These are phyloP conservation scores for Zaprionus vittiger DNA, from an alignment of 1,140 invertebrate genomes.

Conservation along the genomic window DNA sequence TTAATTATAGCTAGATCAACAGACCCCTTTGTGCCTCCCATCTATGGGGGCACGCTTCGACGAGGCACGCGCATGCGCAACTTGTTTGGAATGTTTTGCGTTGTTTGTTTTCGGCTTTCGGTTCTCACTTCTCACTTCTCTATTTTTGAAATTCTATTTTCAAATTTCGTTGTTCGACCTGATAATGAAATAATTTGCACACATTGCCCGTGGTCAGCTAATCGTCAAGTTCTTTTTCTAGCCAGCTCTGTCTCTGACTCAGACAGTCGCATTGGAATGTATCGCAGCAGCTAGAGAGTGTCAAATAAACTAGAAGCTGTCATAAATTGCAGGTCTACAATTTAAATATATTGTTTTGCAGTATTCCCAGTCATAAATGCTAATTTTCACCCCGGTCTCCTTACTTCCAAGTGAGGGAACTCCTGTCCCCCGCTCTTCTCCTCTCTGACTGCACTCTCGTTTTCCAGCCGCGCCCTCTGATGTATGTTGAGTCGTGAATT, in stretches of 20 bases:
- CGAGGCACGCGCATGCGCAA: conserved; percentile 52
- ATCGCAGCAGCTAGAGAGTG: conserved; percentile 52
- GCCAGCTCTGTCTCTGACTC: background rate
- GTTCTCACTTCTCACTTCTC: background rate
- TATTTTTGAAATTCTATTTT: background rate
- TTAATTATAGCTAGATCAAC: conserved; percentile 22
- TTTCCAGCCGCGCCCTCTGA: conserved; percentile 16
- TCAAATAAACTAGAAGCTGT: conserved; percentile 59
- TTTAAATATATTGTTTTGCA: conserved; percentile 70
- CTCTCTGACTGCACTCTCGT: background rate
- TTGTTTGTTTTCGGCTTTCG: conserved; percentile 23
- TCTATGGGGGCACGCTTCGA: conserved; percentile 23
- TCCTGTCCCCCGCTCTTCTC: background rate
- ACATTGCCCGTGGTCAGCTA: conserved; percentile 40
- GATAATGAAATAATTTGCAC: conserved; percentile 73
- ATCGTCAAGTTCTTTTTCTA: conserved; percentile 11
- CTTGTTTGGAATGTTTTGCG: conserved; percentile 52
- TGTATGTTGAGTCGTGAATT: conserved; percentile 52
- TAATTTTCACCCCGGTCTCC: conserved; percentile 33
- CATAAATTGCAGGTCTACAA: conserved; percentile 63
- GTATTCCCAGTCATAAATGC: conserved; percentile 44
- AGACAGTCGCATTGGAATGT: conserved; percentile 8
- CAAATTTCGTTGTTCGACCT: conserved; percentile 9
- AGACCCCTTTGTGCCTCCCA: background rate
- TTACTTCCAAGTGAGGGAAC: conserved; percentile 44